Percentiles rank a stretch among this genome's conserved stretches.
Conservation (phyloP, 2,113 vertebrate species). For the Corythoichthys haematopterus region DNA sequence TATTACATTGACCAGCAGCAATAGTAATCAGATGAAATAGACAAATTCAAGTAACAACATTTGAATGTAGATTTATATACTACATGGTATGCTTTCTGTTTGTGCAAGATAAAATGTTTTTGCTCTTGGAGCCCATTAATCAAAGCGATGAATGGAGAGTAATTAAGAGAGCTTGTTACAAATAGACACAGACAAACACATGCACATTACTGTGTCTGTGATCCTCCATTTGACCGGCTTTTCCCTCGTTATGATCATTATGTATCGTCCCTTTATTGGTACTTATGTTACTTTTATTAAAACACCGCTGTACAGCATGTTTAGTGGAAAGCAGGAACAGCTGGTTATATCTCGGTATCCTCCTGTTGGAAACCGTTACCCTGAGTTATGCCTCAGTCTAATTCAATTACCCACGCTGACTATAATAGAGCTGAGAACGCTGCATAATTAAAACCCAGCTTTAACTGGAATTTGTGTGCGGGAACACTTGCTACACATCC, state of each 20-base stretch:
- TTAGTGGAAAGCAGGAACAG: conserved; percentile 28
- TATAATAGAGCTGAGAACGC: conserved; percentile 29
- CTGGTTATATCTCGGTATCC: conserved; percentile 31
- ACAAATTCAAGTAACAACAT: not conserved
- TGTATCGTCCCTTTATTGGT: conserved; percentile 25
- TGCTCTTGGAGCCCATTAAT: conserved; percentile 17
- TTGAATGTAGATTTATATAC: not conserved
- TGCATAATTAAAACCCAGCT: conserved; percentile 30
- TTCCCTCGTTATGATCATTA: conserved; percentile 22
- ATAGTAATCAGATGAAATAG: not conserved
- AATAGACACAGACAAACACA: not conserved
- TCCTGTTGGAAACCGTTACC: conserved; percentile 24
- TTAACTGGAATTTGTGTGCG: conserved; percentile 20
- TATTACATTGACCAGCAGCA: conserved; percentile 1
- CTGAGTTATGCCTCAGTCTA: conserved; percentile 43
- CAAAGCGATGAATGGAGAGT: not conserved
- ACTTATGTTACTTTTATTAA: conserved; percentile 42
- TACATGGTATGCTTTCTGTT: not conserved
- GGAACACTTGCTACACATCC: conserved; percentile 3
- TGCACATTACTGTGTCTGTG: conserved; percentile 4
- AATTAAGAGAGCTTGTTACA: conserved; percentile 25
- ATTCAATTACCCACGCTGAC: conserved; percentile 45
- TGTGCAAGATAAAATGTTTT: not conserved
- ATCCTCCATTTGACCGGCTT: conserved; percentile 22
- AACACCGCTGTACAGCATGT: conserved; percentile 12